Evolutionary conservation across 1,140 invertebrate genomes (phyloP), one percentile per base, ranked within the genome.

Genomic region (Acromyrmex echinatior): DNA sequence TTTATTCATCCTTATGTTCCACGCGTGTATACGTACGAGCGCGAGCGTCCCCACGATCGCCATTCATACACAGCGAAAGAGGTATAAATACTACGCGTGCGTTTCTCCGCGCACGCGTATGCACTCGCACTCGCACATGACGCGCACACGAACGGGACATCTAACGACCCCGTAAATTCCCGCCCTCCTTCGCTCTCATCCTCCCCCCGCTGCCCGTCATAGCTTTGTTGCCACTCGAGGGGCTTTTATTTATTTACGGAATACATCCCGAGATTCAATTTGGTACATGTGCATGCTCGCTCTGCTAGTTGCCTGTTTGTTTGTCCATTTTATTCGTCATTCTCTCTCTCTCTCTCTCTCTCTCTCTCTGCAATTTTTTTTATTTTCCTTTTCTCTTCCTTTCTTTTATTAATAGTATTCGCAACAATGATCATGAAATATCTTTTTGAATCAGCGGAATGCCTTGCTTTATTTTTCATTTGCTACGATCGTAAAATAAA

Each of bases 171-270:
- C 88, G 89, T 88, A 87, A 90, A 88, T 51, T 76, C 79, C 51
- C 21, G 14, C 9, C 28, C 85, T 31, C 18, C 63, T 16, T 39
- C 65, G 6, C n/a, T n/a, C n/a, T 16, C 63, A 4, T 3, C 28
- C 35, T 18, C 45, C 49, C 14, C 31, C 74, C 12, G 25, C 65
- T 31, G 28, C 28, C 71, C 81, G 25, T 60, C 68, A 53, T 58
- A 82, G 80, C 62, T 73, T 71, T 53, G 63, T 77, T 68, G 56
- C 74, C 68, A 80, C 76, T 86, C 85, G 73, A 85, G 66, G 86
- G 87, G 70, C 86, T 91, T 93, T 92, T 93, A 93, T 92, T 93
- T 94, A 93, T 94, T 94, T 92, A 92, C 90, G 92, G 88, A 92
- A 93, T 94, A 92, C 88, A 92, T 88, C 91, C 81, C 76, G 86